These are phyloP conservation scores for Drosophila pruinosa DNA, from an alignment of 1,140 invertebrate genomes.

Conservation along the genomic window DNA sequence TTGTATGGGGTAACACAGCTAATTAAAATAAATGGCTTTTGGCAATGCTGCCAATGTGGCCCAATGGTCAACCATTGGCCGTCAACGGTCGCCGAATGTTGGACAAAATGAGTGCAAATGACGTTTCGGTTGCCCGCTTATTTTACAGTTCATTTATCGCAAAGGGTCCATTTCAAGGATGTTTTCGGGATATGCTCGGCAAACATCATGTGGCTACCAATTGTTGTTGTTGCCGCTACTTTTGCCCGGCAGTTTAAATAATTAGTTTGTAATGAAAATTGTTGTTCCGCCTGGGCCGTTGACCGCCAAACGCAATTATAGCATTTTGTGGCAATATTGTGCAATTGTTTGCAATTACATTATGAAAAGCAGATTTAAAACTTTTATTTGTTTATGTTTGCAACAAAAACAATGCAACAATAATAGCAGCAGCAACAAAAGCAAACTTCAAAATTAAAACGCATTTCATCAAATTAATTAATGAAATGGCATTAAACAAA, in stretches of 20 bases:
- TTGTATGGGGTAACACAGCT: constrained; percentile 41
- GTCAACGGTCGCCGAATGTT: constrained; percentile 7
- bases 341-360: constrained; percentile 69
- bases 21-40: constrained; percentile 78
- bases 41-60: constrained; percentile 53
- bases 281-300: neutral
- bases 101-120: constrained; percentile 47
- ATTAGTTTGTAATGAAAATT: constrained; percentile 74
- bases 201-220: neutral
- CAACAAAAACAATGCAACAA: neutral
- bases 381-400: constrained; percentile 21
- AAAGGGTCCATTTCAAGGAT: constrained; percentile 19
- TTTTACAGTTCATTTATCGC: constrained; percentile 72
- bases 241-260: constrained; percentile 53
- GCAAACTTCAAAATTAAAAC: neutral
- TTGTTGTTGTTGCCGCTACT: constrained; percentile 2
- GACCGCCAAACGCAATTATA: constrained; percentile 66
- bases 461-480: constrained; percentile 10
- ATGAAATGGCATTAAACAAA: constrained; percentile 4
- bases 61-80: constrained; percentile 18
- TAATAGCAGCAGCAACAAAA: neutral
- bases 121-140: constrained; percentile 41
- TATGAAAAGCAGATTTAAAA: constrained; percentile 60
- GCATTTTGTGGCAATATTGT: constrained; percentile 28
- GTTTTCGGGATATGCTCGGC: neutral